Conservation (phyloP, 2,797 vertebrate genomes). For the Myotis planiceps region DNA sequence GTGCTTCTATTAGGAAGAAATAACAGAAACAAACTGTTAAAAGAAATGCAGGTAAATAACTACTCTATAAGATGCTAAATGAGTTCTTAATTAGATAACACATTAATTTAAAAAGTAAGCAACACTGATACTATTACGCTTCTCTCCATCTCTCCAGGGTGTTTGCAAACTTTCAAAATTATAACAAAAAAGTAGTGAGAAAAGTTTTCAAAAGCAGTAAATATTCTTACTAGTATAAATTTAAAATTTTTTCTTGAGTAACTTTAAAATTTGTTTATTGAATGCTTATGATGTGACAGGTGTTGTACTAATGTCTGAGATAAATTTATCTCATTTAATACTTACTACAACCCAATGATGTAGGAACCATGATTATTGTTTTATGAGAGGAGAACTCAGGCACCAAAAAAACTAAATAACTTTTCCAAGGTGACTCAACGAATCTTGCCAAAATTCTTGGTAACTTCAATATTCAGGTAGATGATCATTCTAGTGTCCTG, state of each 20-base stretch:
- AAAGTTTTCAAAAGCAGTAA: background rate
- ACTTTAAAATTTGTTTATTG: background rate
- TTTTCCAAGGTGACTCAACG: background rate
- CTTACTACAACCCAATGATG: background rate
- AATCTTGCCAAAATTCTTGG: background rate
- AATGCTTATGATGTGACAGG: background rate
- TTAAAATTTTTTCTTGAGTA: conserved; percentile 4
- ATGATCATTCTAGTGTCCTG: background rate
- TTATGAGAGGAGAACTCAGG: background rate
- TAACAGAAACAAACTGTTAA: conserved; percentile 44
- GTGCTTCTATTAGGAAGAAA: conserved; percentile 87
- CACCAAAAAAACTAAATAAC: background rate
- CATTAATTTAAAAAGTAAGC: background rate
- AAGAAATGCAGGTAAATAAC: conserved; percentile 7
- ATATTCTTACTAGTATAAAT: background rate
- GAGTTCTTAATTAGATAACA: background rate
- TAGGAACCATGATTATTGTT: background rate
- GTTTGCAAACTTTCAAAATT: conserved; percentile 13
- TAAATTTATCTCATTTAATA: conserved; percentile 9
- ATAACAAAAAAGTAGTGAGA: background rate
- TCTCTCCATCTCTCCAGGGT: background rate
- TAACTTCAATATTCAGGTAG: background rate
- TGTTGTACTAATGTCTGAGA: background rate
- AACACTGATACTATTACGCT: background rate
- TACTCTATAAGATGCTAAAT: background rate